Evolutionary conservation across 1,140 invertebrate genomes (phyloP).

Genomic region (Tetranychus cinnabarinus): DNA sequence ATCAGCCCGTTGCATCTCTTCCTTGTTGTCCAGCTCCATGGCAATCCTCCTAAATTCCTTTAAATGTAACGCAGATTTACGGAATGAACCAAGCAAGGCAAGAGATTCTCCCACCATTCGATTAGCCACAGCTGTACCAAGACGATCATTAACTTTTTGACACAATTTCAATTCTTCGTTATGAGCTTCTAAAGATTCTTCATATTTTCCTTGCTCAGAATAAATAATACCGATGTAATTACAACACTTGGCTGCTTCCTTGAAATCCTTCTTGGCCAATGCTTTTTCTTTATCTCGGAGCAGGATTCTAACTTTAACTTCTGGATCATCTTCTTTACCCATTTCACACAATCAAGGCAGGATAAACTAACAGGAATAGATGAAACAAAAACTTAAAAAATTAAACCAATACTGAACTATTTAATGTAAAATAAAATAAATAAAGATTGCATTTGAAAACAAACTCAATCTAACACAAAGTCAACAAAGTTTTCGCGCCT

Average conservation of each 20-base stretch:
- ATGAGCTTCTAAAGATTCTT: conserved; percentile 50
- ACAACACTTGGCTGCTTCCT: neutral
- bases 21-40: conserved; percentile 30
- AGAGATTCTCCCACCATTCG: conserved; percentile 71
- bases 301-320: neutral
- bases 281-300: neutral
- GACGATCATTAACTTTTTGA: conserved; percentile 33
- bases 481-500: too few species aligned
- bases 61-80: too few species aligned
- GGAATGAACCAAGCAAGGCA: neutral
- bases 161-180: conserved; percentile 35
- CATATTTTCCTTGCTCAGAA: conserved; percentile 27
- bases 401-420: too few species aligned
- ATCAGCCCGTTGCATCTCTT: conserved; percentile 69
- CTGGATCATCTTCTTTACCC: neutral
- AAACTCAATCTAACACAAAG: too few species aligned
- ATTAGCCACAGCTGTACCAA: conserved; percentile 50
- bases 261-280: neutral
- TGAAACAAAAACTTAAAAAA: too few species aligned
- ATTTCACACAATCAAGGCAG: neutral
- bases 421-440: too few species aligned
- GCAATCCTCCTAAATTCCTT: conserved; percentile 18
- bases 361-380: too few species aligned
- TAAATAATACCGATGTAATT: conserved; percentile 6
- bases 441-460: too few species aligned